Evolutionary conservation across 1,140 invertebrate genomes (phyloP).

Genomic region (Neodiprion pinetum): DNA sequence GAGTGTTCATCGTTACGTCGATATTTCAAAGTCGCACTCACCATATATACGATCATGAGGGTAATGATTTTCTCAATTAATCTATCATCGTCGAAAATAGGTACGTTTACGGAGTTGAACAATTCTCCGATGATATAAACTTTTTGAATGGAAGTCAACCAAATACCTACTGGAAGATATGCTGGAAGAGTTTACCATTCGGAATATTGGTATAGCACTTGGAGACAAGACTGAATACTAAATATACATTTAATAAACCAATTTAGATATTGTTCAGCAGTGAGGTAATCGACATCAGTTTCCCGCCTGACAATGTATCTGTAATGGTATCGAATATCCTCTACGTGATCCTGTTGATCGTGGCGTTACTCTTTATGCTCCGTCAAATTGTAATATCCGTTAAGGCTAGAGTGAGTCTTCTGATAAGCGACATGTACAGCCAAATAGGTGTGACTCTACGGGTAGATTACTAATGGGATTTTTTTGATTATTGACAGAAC

Average conservation of each 20-base stretch:
- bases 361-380: not conserved
- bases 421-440: too few relatives aligned
- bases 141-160: not conserved
- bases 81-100: not conserved
- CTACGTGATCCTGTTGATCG: not conserved
- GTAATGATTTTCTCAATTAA: not conserved
- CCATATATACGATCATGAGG: too few relatives aligned
- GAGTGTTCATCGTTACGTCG: too few relatives aligned
- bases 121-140: not conserved
- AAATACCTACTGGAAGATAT: not conserved
- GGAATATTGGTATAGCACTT: not conserved
- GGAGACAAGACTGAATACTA: not conserved
- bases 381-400: not conserved
- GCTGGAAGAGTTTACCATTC: conserved; percentile 1
- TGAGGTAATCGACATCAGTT: not conserved
- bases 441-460: not conserved
- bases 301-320: not conserved
- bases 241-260: not conserved
- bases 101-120: not conserved
- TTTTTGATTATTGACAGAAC: not conserved
- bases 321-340: not conserved
- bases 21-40: not conserved
- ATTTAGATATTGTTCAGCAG: not conserved
- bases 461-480: not conserved
- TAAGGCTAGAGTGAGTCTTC: not conserved